Evolutionary conservation across 2,797 vertebrate genomes (phyloP), one percentile per base, ranked within the genome.

Genomic region (Pantherophis vulpinus): DNA sequence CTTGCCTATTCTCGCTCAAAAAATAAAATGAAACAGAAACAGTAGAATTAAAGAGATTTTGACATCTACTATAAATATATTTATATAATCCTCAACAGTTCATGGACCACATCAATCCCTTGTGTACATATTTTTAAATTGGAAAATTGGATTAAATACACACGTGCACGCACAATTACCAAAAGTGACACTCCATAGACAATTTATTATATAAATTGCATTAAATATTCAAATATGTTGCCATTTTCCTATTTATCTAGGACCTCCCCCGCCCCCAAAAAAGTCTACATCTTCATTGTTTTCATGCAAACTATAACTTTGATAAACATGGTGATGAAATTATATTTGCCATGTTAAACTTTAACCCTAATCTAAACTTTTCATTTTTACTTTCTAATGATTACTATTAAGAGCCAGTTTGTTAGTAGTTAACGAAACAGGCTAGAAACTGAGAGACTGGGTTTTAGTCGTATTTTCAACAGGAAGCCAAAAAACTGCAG

Each of bases 261-360:
- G 37, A 37, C 16, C 18, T 1, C 6, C 32, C n/a, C 63, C 2
- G 2, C 14, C 2, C 5, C 13, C 1, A 0, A 18, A 70, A 42
- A 83, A 42, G 9, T 47, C 42, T 47, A 25, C 10, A 47, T 4
- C 20, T 79, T 79, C 74, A 23, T 79, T 79, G 37, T 42, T 79
- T 79, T 79, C 74, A 10, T 47, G 37, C 20, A 79, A 79, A 79
- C 37, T 79, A 79, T 79, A 25, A 25, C 18, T 79, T 42, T 42
- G 74, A 37, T 42, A 42, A 79, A 79, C 9, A 42, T 79, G 74
- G 3, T 25, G 74, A 42, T 79, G 37, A 11, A 79, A 23, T 79
- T 25, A 79, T 47, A 47, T 25, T 83, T 12, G 20, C 11, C 74
- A 47, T 4, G 2, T 83, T 83, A 83, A 83, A 47, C 10, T 47